A percentile compares a stretch with the other conserved stretches of the same genome.
Evolutionary conservation across 2,797 vertebrate genomes (phyloP).

Genomic region (Anguilla obscura): DNA sequence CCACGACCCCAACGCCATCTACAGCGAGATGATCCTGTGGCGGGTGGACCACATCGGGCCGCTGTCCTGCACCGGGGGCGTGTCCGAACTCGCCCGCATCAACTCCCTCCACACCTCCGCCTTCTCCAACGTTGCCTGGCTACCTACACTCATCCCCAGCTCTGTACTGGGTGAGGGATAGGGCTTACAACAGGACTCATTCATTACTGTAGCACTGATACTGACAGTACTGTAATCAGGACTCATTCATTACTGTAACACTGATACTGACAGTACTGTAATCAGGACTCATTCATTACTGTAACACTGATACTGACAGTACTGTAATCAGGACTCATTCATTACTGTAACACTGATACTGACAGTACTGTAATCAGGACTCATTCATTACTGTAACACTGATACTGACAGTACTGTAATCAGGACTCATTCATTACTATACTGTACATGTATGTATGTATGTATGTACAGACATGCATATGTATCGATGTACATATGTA

Average conservation of each 20-base stretch:
- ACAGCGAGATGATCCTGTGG: conserved; percentile 98
- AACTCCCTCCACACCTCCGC: conserved; percentile 96
- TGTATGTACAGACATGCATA: not conserved
- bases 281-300: too few species aligned
- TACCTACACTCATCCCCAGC: conserved; percentile 95
- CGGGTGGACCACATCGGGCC: conserved; percentile 97
- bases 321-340: too few species aligned
- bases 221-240: not conserved
- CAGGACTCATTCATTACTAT: too few species aligned
- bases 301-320: too few species aligned
- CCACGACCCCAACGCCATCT: conserved; percentile 96
- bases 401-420: too few species aligned
- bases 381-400: too few species aligned
- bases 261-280: not conserved
- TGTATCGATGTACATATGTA: not conserved
- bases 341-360: too few species aligned
- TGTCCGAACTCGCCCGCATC: conserved; percentile 94
- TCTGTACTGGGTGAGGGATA: conserved; percentile 91
- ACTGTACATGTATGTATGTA: not conserved
- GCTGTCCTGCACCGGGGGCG: conserved; percentile 94
- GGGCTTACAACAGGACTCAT: not conserved
- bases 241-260: too few species aligned
- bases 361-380: too few species aligned
- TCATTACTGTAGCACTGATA: not conserved
- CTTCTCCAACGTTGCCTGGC: conserved; percentile 97